Evolutionary conservation across 2,797 vertebrate genomes (phyloP).

Genomic region (Eospalax fontanierii): DNA sequence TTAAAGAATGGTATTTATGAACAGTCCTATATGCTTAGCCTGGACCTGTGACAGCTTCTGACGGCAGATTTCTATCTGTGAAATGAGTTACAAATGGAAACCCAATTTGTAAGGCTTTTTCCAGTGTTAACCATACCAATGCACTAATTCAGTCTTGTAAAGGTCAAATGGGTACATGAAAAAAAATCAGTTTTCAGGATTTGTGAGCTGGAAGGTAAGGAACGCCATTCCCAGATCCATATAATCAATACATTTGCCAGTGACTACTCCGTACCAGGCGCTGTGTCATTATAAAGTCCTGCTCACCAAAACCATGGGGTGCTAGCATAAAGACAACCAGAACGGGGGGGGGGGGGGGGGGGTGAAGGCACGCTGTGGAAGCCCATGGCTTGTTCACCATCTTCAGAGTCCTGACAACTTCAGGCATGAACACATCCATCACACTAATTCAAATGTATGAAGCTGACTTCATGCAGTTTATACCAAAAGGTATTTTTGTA

Average conservation of each 20-base stretch:
- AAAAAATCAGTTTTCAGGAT: neutral
- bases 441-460: neutral
- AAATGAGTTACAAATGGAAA: neutral
- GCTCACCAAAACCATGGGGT: neutral
- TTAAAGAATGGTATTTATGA: conserved; percentile 4
- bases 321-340: neutral
- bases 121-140: neutral
- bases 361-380: neutral
- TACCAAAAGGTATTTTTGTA: neutral
- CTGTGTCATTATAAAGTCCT: neutral
- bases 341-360: too few relatives aligned
- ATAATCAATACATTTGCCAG: neutral
- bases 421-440: neutral
- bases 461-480: neutral
- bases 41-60: neutral
- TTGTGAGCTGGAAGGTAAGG: neutral
- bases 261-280: neutral
- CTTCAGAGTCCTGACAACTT: neutral
- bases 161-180: neutral
- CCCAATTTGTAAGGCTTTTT: neutral
- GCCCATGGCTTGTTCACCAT: too few relatives aligned
- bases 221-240: neutral
- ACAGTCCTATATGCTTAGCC: neutral
- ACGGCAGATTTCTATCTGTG: neutral
- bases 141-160: neutral